phyloP scores from a whole-genome alignment of 2,113 vertebrate genomes.

The Pituophis catenifer region DNA sequence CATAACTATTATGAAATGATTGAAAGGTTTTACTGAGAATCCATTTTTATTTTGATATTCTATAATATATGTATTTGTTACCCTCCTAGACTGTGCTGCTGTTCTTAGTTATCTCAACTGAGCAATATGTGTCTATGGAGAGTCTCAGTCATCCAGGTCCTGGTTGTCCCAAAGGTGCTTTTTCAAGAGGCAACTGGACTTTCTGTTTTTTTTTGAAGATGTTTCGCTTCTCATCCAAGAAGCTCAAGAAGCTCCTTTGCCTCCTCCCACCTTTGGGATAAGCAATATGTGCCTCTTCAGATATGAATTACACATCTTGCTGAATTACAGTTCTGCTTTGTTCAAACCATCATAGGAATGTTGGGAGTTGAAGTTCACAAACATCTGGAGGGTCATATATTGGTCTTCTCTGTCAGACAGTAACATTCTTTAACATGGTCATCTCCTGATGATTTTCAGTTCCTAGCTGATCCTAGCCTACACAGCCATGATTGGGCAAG shows the following conservation, averaged over 20 bases:
- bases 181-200: no score
- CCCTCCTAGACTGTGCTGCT: not conserved
- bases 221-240: no score
- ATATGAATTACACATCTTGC: not conserved
- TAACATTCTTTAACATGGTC: not conserved
- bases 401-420: not conserved
- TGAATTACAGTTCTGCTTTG: not conserved
- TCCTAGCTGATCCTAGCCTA: not conserved
- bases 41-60: not conserved
- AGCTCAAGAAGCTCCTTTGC: no score
- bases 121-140: not conserved
- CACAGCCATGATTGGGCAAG: not conserved
- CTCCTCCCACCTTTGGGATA: no score
- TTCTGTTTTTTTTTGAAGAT: no score
- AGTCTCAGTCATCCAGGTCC: no score
- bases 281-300: not conserved
- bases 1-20: not conserved
- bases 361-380: not conserved
- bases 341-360: not conserved
- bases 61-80: not conserved
- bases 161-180: no score
- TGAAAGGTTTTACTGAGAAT: not conserved
- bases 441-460: not conserved
- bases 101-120: not conserved
- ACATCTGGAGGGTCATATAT: not conserved